A percentile compares a stretch with the other conserved stretches of the same genome.
Conservation (phyloP, 1,140 invertebrate genomes). For the Heliothis subflexa region DNA sequence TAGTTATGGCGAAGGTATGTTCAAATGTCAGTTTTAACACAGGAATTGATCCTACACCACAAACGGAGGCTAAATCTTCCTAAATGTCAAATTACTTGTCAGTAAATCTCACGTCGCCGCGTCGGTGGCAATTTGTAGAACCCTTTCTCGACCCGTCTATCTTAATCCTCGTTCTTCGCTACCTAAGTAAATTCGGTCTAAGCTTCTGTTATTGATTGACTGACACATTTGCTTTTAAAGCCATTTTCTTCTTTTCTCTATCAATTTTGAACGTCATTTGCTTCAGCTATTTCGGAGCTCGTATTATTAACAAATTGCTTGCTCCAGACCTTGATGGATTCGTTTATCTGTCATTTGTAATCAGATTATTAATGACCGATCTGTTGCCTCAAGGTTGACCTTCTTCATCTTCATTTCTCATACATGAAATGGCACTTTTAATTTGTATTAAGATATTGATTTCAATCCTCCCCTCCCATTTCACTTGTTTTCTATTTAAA, state of each 20-base stretch:
- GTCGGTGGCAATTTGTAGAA: slow-evolving; percentile 21
- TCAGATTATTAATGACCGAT: slow-evolving; percentile 16
- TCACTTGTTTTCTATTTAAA: slow-evolving; percentile 10
- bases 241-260: neutral
- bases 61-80: slow-evolving; percentile 13
- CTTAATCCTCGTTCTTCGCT: slow-evolving; percentile 11
- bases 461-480: neutral
- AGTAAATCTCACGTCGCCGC: slow-evolving; percentile 3
- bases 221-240: neutral
- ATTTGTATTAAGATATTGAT: slow-evolving; percentile 15
- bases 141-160: slow-evolving; percentile 13
- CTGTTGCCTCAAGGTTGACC: slow-evolving; percentile 7
- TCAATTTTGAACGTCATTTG: neutral
- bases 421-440: neutral
- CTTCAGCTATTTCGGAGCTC: neutral
- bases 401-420: slow-evolving; percentile 29
- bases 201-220: slow-evolving; percentile 15
- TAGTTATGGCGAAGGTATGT: neutral
- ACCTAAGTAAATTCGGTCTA: slow-evolving; percentile 14
- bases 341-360: neutral
- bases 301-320: neutral
- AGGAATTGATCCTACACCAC: neutral
- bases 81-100: slow-evolving; percentile 20
- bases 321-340: slow-evolving; percentile 13
- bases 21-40: neutral